phyloP scores from a whole-genome alignment of 2,797 vertebrate species.

The Cyprinodon diabolis region DNA sequence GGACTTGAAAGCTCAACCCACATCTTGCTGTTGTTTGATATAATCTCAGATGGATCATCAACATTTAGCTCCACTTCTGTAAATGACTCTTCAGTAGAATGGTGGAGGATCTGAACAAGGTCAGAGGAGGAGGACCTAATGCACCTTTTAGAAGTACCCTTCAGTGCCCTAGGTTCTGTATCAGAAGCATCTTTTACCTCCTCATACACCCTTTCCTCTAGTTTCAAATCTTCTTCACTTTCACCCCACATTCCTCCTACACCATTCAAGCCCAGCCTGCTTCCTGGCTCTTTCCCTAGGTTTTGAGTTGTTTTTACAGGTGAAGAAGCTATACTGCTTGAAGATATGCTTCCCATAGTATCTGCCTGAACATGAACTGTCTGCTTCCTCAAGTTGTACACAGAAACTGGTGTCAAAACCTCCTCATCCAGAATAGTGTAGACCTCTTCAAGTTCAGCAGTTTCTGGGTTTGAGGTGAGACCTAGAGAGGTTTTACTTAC shows the following conservation, averaged over 20 bases:
- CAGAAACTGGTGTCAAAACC: constrained; percentile 74
- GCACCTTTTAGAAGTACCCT: constrained; percentile 43
- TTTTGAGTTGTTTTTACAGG: constrained; percentile 52
- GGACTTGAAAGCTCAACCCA: constrained; percentile 58
- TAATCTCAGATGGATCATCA: constrained; percentile 78
- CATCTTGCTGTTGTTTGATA: constrained; percentile 28
- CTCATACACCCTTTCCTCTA: constrained; percentile 72
- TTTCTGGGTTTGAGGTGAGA: constrained; percentile 79
- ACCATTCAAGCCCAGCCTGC: constrained; percentile 29
- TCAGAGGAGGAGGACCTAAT: constrained; percentile 48
- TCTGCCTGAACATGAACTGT: constrained; percentile 51
- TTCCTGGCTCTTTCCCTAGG: constrained; percentile 22
- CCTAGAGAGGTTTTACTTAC: constrained; percentile 47
- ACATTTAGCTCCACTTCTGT: constrained; percentile 86
- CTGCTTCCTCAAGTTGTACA: constrained; percentile 67
- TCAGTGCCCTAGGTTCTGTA: constrained; percentile 23
- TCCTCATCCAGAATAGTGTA: constrained; percentile 83
- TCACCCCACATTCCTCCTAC: constrained; percentile 27
- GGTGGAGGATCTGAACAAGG: constrained; percentile 64
- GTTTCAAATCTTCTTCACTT: constrained; percentile 32
- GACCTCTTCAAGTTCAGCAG: constrained; percentile 78
- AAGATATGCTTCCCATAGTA: constrained; percentile 30
- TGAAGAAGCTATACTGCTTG: constrained; percentile 55
- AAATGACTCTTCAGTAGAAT: constrained; percentile 78
- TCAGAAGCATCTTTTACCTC: constrained; percentile 64